Base-by-base conservation (phyloP, 2,113 vertebrate genomes). In the Amblyornis subalaris region DNA sequence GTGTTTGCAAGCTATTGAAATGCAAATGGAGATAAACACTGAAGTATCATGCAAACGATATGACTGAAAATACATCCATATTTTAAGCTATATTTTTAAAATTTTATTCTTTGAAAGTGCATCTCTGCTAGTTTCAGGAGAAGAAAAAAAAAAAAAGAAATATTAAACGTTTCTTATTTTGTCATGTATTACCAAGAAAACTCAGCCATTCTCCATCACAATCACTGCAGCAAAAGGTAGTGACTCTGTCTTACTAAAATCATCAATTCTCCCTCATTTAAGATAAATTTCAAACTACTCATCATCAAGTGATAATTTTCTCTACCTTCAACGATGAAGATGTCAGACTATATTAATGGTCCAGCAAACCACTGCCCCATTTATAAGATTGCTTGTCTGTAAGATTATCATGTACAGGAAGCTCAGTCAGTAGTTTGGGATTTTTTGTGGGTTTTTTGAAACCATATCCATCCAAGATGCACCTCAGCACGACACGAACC, bases 401-500 rank as follows among this genome's bases (percentile, higher is more conserved):
- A 57, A 38, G 10, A 9, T 51, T 38, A 38, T 18, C 6, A 26
- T 4, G 11, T 44, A 6, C 2, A 26, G 3, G 6, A 61, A 55
- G 3, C 5, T 75, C 15, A 42, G 8, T 6, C 12, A 12, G 6
- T 14, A 42, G 2, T 62, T 69, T 12, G 6, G 12, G 1, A 0
- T 1, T 7, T 76, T 86, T 57, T 23, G 10, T 19, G 7, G 5
- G 20, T 25, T 71, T 62, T 54, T 36, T 58, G 9, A 80, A 69
- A 64, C 3, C 6, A 19, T 21, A 69, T 19, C 29, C 29, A 87
- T 3, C 12, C 15, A 57, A 84, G 50, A n/a, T 19, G 23, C 6
- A 62, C 0, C 10, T 50, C n/a, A 44, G 29, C 7, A 42, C 0
- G 0, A 80, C 5, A 40, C 2, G 60, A 80, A 21, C 0, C 5